Percentiles rank a stretch among this genome's conserved stretches.
Conservation (phyloP, 2,888 invertebrate species). For the Sipha maydis region DNA sequence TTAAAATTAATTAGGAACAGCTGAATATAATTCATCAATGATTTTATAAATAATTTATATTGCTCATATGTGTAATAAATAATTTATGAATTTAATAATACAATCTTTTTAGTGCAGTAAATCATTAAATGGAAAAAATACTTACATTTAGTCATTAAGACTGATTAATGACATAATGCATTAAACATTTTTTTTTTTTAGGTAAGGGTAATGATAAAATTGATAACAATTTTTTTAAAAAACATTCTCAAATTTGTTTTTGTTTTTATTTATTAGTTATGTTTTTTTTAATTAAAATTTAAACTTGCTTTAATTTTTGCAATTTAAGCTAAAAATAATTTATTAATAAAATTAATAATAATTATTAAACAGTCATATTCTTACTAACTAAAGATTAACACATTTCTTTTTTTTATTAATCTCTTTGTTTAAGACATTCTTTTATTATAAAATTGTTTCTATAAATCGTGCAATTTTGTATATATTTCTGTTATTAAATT, state of each 20-base stretch:
- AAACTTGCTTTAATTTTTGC: too few species aligned
- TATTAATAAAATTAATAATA: background rate
- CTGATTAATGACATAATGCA: background rate
- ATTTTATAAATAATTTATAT: background rate
- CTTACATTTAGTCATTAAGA: background rate
- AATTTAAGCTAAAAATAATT: background rate
- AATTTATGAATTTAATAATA: background rate
- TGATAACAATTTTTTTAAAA: constrained; percentile 11
- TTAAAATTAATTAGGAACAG: constrained; percentile 9
- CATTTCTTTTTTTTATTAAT: background rate
- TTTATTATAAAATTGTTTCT: too few species aligned
- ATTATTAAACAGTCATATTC: too few species aligned
- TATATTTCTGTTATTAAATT: too few species aligned
- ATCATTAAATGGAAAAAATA: background rate
- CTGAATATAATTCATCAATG: background rate
- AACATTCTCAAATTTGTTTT: background rate
- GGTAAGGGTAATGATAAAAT: background rate
- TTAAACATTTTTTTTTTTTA: background rate
- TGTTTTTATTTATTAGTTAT: background rate
- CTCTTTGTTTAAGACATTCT: too few species aligned
- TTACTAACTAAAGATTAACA: background rate
- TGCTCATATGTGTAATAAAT: background rate
- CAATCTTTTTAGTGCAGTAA: background rate
- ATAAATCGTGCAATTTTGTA: too few species aligned
- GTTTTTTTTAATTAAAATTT: background rate